Conservation (phyloP, 1,140 invertebrate genomes). For the Drosophila nebulosa region DNA sequence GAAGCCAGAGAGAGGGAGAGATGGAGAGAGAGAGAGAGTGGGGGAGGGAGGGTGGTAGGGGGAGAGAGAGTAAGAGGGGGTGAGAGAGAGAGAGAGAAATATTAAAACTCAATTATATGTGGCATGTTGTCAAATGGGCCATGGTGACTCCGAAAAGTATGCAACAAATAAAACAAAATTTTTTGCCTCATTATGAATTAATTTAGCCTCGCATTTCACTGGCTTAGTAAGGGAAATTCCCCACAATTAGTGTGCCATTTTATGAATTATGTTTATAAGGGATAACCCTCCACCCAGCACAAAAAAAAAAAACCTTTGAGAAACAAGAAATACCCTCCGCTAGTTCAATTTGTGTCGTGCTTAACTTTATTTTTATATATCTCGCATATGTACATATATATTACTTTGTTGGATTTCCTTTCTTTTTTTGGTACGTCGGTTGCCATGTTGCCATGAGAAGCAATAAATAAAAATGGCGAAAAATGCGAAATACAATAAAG, state of each 20-base stretch:
- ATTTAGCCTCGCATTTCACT: constrained; percentile 63
- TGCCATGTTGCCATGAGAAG: constrained; percentile 58
- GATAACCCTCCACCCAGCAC: background rate
- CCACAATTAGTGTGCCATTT: constrained; percentile 54
- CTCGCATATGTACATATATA: background rate
- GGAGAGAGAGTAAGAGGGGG: background rate
- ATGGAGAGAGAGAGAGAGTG: background rate
- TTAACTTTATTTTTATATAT: constrained; percentile 1
- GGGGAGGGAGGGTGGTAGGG: background rate
- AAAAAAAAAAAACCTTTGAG: background rate
- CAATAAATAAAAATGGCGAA: constrained; percentile 72
- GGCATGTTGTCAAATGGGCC: constrained; percentile 61
- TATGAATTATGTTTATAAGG: constrained; percentile 69
- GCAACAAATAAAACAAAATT: constrained; percentile 13
- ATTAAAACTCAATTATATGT: constrained; percentile 75
- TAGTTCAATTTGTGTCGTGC: constrained; percentile 42
- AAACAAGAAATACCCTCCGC: too few relatives aligned
- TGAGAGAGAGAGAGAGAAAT: constrained; percentile 3
- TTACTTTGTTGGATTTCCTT: background rate
- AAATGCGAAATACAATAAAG: constrained; percentile 77
- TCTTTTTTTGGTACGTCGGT: constrained; percentile 25
- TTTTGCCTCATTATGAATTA: constrained; percentile 66
- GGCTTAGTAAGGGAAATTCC: background rate
- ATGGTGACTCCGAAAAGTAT: constrained; percentile 25
- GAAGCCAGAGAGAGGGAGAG: background rate